A percentile compares a stretch with the other conserved stretches of the same genome.
These are phyloP conservation scores for Geodia barretti DNA, from an alignment of 37 sponge, comb jelly and placozoan species.

Conservation along the genomic window DNA sequence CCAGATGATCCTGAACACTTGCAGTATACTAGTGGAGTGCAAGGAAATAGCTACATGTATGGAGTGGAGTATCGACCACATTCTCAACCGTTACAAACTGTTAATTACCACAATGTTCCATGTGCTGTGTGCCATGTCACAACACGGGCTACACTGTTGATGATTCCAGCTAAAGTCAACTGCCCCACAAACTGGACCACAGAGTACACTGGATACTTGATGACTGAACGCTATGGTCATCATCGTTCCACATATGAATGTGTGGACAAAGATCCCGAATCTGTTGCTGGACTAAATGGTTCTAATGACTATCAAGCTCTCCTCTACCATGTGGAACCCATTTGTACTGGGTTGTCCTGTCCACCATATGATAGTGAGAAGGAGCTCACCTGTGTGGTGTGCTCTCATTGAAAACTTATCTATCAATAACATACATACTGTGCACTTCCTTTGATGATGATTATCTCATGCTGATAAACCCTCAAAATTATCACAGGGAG, in stretches of 20 bases:
- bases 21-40: slow-evolving; percentile 11
- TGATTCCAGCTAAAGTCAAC: slow-evolving; percentile 41
- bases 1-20: slow-evolving; percentile 50
- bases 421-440: too few species aligned
- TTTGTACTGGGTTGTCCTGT: slow-evolving; percentile 49
- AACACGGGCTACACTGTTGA: slow-evolving; percentile 10
- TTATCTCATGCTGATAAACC: too few species aligned
- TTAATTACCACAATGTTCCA: slow-evolving; percentile 33
- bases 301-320: slow-evolving; percentile 31
- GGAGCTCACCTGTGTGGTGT: slow-evolving; percentile 65
- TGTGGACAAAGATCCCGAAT: slow-evolving; percentile 51
- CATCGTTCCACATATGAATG: slow-evolving; percentile 33
- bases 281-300: slow-evolving; percentile 17
- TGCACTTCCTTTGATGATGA: too few species aligned
- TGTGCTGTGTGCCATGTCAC: slow-evolving; percentile 61
- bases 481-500: too few species aligned
- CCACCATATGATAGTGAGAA: slow-evolving; percentile 45
- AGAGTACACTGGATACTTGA: slow-evolving; percentile 65
- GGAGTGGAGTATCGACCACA: slow-evolving; percentile 41
- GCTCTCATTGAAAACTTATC: slow-evolving; percentile 17
- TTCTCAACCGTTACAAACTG: background rate
- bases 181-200: slow-evolving; percentile 53
- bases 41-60: slow-evolving; percentile 14
- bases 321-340: slow-evolving; percentile 47
- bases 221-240: slow-evolving; percentile 1